These are phyloP conservation scores for Brachypterus glaber DNA, from an alignment of 2,888 invertebrate species.

Conservation along the genomic window DNA sequence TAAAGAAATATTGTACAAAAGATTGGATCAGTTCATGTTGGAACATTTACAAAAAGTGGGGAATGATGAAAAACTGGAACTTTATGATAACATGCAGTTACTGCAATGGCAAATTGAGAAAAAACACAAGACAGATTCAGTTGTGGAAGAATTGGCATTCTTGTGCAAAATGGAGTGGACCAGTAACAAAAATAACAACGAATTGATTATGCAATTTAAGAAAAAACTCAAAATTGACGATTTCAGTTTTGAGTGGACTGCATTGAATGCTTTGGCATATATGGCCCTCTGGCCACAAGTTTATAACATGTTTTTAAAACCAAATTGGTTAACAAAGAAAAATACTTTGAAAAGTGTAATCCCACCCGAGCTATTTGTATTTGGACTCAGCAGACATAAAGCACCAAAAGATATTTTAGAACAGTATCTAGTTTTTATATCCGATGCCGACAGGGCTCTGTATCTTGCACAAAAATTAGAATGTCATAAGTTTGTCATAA, in stretches of 20 bases:
- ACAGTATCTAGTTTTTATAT: constrained; percentile 30
- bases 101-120: constrained; percentile 31
- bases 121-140: constrained; percentile 25
- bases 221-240: constrained; percentile 32
- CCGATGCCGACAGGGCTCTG: constrained; percentile 46
- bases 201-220: constrained; percentile 28
- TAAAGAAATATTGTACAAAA: constrained; percentile 23
- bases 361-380: constrained; percentile 30
- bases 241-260: constrained; percentile 35
- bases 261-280: constrained; percentile 31
- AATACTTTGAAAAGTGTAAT: constrained; percentile 31
- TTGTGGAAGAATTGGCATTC: constrained; percentile 30
- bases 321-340: constrained; percentile 47
- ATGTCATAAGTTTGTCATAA: constrained; percentile 57
- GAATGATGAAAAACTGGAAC: constrained; percentile 25
- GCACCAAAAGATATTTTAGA: constrained; percentile 40
- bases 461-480: constrained; percentile 53
- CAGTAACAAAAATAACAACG: constrained; percentile 22
- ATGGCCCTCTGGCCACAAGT: constrained; percentile 32
- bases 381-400: constrained; percentile 31
- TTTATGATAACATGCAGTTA: constrained; percentile 28
- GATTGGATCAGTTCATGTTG: constrained; percentile 26
- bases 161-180: constrained; percentile 28
- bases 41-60: constrained; percentile 28
- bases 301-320: constrained; percentile 29